phyloP scores from a whole-genome alignment of 2,888 invertebrate genomes.

The Polyommatus icarus region DNA sequence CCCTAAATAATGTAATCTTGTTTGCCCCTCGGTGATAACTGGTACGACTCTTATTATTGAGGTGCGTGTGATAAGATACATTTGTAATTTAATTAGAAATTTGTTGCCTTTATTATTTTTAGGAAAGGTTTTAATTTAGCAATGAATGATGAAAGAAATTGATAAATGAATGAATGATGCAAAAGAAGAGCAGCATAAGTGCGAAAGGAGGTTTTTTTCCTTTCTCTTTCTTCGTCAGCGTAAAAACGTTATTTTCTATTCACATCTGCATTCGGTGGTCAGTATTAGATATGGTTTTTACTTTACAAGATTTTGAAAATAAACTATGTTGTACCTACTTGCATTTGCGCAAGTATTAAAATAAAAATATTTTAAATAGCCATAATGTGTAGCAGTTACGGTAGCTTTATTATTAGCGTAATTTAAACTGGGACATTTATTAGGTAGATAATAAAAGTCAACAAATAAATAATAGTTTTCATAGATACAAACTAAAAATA shows the following conservation, averaged over 20 bases:
- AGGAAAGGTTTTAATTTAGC: too few relatives aligned
- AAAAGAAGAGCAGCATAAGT: too few relatives aligned
- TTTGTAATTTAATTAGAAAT: neutral
- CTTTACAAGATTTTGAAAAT: too few relatives aligned
- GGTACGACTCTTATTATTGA: neutral
- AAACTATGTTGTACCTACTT: too few relatives aligned
- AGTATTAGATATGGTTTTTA: too few relatives aligned
- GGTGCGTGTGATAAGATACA: neutral
- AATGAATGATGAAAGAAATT: too few relatives aligned
- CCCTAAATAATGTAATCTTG: conserved; percentile 5
- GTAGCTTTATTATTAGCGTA: neutral
- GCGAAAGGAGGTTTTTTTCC: too few relatives aligned
- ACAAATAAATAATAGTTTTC: neutral
- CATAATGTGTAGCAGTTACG: neutral
- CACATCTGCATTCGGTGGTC: too few relatives aligned
- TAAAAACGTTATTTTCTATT: too few relatives aligned
- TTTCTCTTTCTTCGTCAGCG: too few relatives aligned
- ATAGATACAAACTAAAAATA: neutral
- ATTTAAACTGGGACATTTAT: neutral
- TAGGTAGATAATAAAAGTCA: neutral
- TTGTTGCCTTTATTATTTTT: neutral
- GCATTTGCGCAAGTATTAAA: neutral
- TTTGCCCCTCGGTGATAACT: neutral
- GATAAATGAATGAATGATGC: too few relatives aligned
- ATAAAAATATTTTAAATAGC: neutral